Evolutionary conservation across 1,140 invertebrate genomes (phyloP), one percentile per base, ranked within the genome.

Genomic region (Sweltsa coloradensis): DNA sequence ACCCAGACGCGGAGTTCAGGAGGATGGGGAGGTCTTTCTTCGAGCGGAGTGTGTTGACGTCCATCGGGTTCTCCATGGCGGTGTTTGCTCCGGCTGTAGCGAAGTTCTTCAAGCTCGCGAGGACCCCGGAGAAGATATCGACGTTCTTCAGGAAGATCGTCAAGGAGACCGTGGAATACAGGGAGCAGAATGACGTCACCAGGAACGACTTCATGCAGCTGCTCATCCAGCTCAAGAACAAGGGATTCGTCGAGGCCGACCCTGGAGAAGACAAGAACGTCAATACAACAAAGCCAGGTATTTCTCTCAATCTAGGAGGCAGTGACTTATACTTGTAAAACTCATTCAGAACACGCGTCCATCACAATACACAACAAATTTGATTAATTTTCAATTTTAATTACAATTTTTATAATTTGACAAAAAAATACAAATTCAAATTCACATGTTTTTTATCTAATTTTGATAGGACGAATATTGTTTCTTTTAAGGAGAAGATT

Each of bases 151-250:
- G 61, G 41, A 57, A 68, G 37, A 57, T 73, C 19, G 71, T 78
- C 1, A 64, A 66, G 37, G 65, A 75, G 50, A 73, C 73, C 34
- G 66, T 78, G 16, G 60, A 60, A 6, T 65, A 74, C 51, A 60
- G 76, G 2, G 55, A 71, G 43, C 62, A 55, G 9, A 53, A 63
- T 2, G 62, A 61, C 14, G 59, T 68, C 25, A 64, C 59, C 16
- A 63, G 75, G 25, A 67, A 74, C 47, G 77, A 79, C 55, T 77
- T 76, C 49, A 64, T 79, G 55, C 73, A 78, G 55, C 57, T 75
- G 0, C 57, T 79, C 26, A 69, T 78, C 9, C 68, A 79, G 18
- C 53, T 78, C 34, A 73, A 70, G 56, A 63, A 70, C 55, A 73
- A 63, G 43, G 71, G 60, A 24, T 68, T 55, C 51, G 61, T 68